These are phyloP conservation scores for Athalia circularis DNA, from an alignment of 2,888 invertebrate genomes.

Conservation along the genomic window DNA sequence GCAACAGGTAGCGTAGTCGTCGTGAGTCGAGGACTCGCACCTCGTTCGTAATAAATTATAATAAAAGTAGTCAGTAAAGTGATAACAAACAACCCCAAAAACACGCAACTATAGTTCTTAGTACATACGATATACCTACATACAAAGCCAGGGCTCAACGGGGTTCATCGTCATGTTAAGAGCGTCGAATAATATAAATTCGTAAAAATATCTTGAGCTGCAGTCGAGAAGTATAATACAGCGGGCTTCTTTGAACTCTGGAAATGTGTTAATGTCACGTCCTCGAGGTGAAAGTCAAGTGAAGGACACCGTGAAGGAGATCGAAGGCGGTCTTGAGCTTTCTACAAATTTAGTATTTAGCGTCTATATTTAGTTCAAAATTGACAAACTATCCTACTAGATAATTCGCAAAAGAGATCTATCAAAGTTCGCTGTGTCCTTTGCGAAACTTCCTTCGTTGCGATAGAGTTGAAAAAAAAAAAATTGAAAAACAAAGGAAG, in stretches of 20 bases:
- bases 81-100: background rate
- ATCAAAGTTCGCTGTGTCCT: background rate
- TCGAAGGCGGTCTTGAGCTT: background rate
- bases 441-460: background rate
- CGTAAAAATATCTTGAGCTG: too few relatives aligned
- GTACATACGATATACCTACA: background rate
- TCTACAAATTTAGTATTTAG: background rate
- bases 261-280: conserved; percentile 12
- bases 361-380: background rate
- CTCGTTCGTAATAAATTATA: conserved; percentile 23
- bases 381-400: too few relatives aligned
- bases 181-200: too few relatives aligned
- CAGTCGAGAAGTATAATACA: too few relatives aligned
- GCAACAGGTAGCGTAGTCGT: conserved; percentile 42
- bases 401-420: background rate
- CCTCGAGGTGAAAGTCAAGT: background rate
- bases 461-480: background rate
- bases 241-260: too few relatives aligned
- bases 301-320: conserved; percentile 5
- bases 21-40: conserved; percentile 25
- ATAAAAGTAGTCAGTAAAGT: conserved; percentile 32
- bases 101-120: too few relatives aligned
- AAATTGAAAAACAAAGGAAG: too few relatives aligned
- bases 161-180: background rate
- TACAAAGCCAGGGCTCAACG: background rate